Evolutionary conservation across 2,888 invertebrate genomes (phyloP).

Genomic region (Thereva nobilitata): DNA sequence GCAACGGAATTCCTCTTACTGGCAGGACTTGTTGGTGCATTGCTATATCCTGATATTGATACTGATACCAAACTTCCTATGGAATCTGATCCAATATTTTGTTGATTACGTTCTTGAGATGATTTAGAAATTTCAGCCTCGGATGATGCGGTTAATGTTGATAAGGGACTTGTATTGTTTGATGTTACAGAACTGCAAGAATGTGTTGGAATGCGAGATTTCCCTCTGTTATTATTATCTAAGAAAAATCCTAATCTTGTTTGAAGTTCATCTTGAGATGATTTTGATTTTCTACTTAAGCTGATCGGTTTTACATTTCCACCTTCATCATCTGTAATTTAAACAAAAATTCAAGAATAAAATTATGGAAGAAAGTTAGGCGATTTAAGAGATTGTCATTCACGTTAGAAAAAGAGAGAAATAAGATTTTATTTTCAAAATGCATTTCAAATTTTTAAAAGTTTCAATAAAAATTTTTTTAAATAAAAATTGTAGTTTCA

Average conservation of each 20-base stretch:
- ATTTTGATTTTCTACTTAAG: slow-evolving; percentile 56
- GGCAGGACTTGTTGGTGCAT: slow-evolving; percentile 77
- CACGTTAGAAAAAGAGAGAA: no score
- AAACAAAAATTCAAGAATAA: neutral
- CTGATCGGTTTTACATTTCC: slow-evolving; percentile 66
- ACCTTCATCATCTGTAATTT: slow-evolving; percentile 69
- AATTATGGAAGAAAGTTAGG: no score
- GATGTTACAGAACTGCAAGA: slow-evolving; percentile 68
- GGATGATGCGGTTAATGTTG: slow-evolving; percentile 83
- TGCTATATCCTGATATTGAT: slow-evolving; percentile 76
- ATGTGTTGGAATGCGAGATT: slow-evolving; percentile 53
- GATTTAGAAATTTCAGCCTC: slow-evolving; percentile 67
- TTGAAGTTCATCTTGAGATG: slow-evolving; percentile 75
- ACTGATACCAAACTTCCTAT: slow-evolving; percentile 78
- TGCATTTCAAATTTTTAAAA: no score
- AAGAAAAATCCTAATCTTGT: slow-evolving; percentile 80
- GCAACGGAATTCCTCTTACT: slow-evolving; percentile 79
- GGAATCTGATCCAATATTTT: slow-evolving; percentile 69
- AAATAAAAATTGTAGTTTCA: no score
- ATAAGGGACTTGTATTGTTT: slow-evolving; percentile 86
- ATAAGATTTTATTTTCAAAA: no score
- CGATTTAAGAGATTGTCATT: no score
- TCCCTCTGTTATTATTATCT: slow-evolving; percentile 68
- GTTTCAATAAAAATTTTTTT: no score
- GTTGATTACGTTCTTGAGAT: slow-evolving; percentile 53